Evolutionary conservation across 2,797 vertebrate genomes (phyloP), one percentile per base, ranked within the genome.

Genomic region (Notolabrus celidotus): DNA sequence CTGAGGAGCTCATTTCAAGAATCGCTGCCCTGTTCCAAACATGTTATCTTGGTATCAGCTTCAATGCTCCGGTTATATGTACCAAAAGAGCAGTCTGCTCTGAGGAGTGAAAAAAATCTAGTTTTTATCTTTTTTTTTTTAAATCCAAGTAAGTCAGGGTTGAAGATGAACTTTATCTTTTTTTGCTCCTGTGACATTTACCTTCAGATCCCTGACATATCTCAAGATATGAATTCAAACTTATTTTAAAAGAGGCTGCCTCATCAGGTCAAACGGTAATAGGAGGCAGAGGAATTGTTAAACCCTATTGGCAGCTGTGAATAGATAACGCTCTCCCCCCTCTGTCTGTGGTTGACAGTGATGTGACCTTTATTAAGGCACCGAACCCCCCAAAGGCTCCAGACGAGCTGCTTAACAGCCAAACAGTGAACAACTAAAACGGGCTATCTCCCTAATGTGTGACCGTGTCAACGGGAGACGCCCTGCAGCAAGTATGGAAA

Each of bases 281-380:
- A 23, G 22, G 22, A 10, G 69, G 15, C 19, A 25, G 51, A 62
- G 42, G 51, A 55, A 33, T 46, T 5, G 66, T 78, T 15, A 49
- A 8, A 36, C 23, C 52, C 15, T 19, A 33, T 43, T 67, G 59
- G 52, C 58, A 60, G 22, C 19, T 47, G 31, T 62, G 59, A 84
- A 79, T 77, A 84, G 62, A 69, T 61, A 71, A 74, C 70, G 34
- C 34, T 11, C 38, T 57, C 25, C 23, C 25, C 20, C 38, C 5
- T 77, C 42, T 50, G 56, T 67, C 34, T 43, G 72, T 22, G 47
- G 54, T 19, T 77, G 80, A 81, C 75, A 79, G 72, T 80, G 73
- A 87, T 9, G 45, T 91, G 86, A 63, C 86, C 82, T 89, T 87
- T 77, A 82, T 83, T 74, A 84, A 79, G 55, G 76, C 76, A 22